Evolutionary conservation across 2,797 vertebrate species (phyloP).

Genomic region (Oreonectes daqikongensis): DNA sequence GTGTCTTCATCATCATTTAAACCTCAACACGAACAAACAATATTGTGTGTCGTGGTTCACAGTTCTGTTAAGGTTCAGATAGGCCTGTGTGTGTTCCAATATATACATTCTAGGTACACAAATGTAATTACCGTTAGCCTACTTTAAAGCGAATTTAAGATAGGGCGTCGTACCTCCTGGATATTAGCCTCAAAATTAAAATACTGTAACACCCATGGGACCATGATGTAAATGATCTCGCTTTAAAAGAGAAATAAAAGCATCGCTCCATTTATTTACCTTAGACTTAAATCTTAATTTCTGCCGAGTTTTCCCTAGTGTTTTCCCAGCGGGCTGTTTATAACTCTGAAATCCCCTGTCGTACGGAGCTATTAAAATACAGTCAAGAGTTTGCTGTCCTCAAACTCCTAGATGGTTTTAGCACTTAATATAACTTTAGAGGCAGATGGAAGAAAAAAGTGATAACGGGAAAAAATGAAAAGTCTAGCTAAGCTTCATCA

Average conservation of each 20-base stretch:
- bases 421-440: slow-evolving; percentile 30
- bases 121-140: slow-evolving; percentile 30
- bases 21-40: neutral
- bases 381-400: slow-evolving; percentile 12
- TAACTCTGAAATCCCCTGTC: slow-evolving; percentile 13
- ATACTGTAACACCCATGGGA: slow-evolving; percentile 34
- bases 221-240: slow-evolving; percentile 38
- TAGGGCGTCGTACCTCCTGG: slow-evolving; percentile 22
- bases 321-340: slow-evolving; percentile 25
- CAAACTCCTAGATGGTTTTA: neutral
- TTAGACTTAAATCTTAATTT: slow-evolving; percentile 38
- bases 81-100: neutral
- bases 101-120: slow-evolving; percentile 12
- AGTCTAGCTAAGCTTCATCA: slow-evolving; percentile 9
- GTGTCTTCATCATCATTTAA: neutral
- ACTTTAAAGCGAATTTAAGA: slow-evolving; percentile 26
- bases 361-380: slow-evolving; percentile 19
- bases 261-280: neutral
- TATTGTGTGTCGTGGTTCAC: neutral
- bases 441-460: neutral
- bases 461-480: neutral
- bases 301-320: neutral
- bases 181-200: slow-evolving; percentile 54
- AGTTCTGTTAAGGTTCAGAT: neutral
- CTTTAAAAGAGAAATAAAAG: slow-evolving; percentile 1